Evolutionary conservation across 2,797 vertebrate genomes (phyloP), one percentile per base, ranked within the genome.

Genomic region (Pteronotus mesoamericanus): DNA sequence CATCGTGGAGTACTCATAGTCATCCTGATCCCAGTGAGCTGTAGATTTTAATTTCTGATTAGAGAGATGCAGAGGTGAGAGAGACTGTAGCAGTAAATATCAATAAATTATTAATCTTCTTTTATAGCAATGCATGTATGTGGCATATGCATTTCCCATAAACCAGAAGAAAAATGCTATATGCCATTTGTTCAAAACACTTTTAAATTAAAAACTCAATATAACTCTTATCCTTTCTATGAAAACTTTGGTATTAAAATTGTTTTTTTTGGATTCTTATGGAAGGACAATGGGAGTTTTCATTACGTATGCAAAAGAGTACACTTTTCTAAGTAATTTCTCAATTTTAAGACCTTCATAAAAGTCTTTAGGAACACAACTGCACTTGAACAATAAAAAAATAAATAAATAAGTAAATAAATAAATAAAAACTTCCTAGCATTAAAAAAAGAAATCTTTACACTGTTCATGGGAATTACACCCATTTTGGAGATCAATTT

Each of bases 81-180:
- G 34, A 89, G 21, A 71, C 32, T 78, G 75, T 69, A 64, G 18
- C 55, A 42, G 8, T 59, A 55, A 78, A 51, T 59, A 69, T n/a
- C 77, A 91, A 46, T 88, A 91, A 86, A 46, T 91, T 93, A 66
- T 87, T 85, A 93, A 87, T 92, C 61, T 79, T 92, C 12, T 66
- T 84, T 95, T 85, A 77, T 82, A 68, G 21, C 2, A 55, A 93
- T 82, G 86, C 61, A 87, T 91, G 51, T 69, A 21, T 7, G 78
- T 66, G 22, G 53, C 26, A 32, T 57, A 32, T 80, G 16, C 55
- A 71, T 93, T 94, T 95, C 77, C 72, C 71, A 93, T 57, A 94
- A 92, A 55, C 39, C 85, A 93, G 48, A 88, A 69, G 68, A 9
- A 75, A 16, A 82, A 10, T 46, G 29, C 37, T 87, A 32, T 16